Base-by-base conservation (phyloP, 2,797 vertebrate genomes). In the Nothura maculosa region DNA sequence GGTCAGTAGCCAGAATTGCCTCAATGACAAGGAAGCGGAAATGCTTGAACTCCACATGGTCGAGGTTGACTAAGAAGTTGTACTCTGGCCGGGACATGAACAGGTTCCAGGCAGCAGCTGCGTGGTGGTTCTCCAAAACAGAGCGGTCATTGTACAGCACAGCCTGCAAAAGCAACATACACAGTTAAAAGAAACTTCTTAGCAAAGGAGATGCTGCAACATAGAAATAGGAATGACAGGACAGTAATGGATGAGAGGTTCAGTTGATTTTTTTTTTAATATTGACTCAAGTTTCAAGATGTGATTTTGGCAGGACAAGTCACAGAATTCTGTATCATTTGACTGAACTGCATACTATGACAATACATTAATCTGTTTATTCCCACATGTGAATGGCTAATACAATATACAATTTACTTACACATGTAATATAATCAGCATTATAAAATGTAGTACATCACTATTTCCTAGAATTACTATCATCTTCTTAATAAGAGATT, bases 11-110 rank as follows among this genome's bases (percentile, higher is more conserved):
- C 94, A 99, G 97, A 92, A 99, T 99, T 69, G 99, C 99, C 97
- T 99, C 99, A 9, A 99, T 99, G 94, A 99, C 99, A 42, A 99
- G 98, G 97, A 99, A 99, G 66, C 99, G 99, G 96, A 99, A 99
- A 90, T 99, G 98, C 88, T 99, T 99, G 97, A 99, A 99, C 95
- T 99, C 99, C 96, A 99, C 98, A 0, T 99, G 99, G 95, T 99
- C 98, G 27, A 99, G 98, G 97, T 99, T 99, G 94, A 98, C 97
- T 79, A 99, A 97, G 96, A 99, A 99, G 97, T 99, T 99, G 96
- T 98, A 99, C 95, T 99, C 99, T 4, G 99, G 98, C 80, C 98
- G 97, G 0, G 99, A 99, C 99, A 99, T 98, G 97, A 99, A 99
- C 75, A 99, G 99, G 95, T 98, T 99, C 99, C 99, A 99, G 32